Base-by-base conservation (phyloP, 1,140 invertebrate species). In the Brachionus paranguensis region DNA sequence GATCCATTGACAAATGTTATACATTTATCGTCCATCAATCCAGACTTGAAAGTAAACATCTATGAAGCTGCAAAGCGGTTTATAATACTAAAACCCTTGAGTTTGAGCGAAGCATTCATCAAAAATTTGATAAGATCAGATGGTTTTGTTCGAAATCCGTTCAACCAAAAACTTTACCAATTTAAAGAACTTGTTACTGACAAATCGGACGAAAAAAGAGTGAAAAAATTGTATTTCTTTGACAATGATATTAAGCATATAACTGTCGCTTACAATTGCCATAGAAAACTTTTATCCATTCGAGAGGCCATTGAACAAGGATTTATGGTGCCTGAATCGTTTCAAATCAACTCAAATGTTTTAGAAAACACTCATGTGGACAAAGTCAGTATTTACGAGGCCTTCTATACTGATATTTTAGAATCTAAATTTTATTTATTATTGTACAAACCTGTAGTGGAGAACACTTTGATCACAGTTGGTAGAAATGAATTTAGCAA, bases 201-300 rank as follows among this genome's bases (percentile, higher is more conserved):
- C 45, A 37, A 24, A 45, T n/a, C 24, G 3, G 45, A 33, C 0
- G 41, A 43, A 50, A 24, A n/a, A 14, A 14, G n/a, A 6, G 1
- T 5, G 14, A 29, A 47, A 78, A 43, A 27, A 41, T 24, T 60
- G 10, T 17, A 64, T 29, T 81, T 81, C 41, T 81, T 81, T 47
- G 78, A 81, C 45, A 37, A 64, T 29, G 78, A 81, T 27, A 64
- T 33, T 1, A 81, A 64, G 27, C 78, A 81, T 20, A 81, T 81
- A 14, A 20, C 37, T 12, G 14, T 37, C 17, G 0, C 12, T n/a
- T 7, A 10, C 45, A 27, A 81, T 27, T 41, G 2, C 7, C 24
- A 81, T 7, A 60, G 29, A 33, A 43, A 45, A 43, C 24, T 81
- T 11, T 37, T 81, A 7, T 81, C 78, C 6, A 12, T 81, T 6